These are phyloP conservation scores for Porites divaricata DNA, from an alignment of 92 coral and sea anemone genomes.

Conservation along the genomic window DNA sequence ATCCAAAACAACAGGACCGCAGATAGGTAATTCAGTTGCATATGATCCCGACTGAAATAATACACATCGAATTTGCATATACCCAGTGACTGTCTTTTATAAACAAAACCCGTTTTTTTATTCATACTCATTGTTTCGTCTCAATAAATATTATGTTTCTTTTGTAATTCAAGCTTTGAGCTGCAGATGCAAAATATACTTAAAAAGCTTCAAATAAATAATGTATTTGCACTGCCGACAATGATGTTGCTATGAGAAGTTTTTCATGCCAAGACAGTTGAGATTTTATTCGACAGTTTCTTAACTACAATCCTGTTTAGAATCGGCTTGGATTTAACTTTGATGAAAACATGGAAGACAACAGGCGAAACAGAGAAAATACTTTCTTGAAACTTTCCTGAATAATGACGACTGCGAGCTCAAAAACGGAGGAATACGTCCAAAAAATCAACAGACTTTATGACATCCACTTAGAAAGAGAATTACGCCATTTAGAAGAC, in stretches of 20 bases:
- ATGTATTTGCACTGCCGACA: conserved; percentile 5
- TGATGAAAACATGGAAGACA: neutral
- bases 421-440: conserved; percentile 44
- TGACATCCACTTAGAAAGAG: conserved; percentile 53
- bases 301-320: neutral
- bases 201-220: conserved; percentile 13
- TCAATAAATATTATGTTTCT: neutral
- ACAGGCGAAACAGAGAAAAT: neutral
- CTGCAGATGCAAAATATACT: conserved; percentile 23
- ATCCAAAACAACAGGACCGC: no score
- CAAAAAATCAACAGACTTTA: conserved; percentile 60
- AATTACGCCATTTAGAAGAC: conserved; percentile 52
- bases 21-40: no score
- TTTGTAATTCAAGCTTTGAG: neutral
- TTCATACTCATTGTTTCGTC: neutral
- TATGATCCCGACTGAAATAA: no score
- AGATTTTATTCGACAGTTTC: neutral
- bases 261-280: neutral
- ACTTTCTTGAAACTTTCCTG: neutral
- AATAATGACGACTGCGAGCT: conserved; percentile 11
- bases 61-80: no score
- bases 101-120: neutral
- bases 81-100: no score
- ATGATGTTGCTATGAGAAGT: neutral
- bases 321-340: neutral